A percentile compares a stretch with the other conserved stretches of the same genome.
These are phyloP conservation scores for Pygoscelis adeliae DNA, from an alignment of 2,113 vertebrate genomes.

Conservation along the genomic window DNA sequence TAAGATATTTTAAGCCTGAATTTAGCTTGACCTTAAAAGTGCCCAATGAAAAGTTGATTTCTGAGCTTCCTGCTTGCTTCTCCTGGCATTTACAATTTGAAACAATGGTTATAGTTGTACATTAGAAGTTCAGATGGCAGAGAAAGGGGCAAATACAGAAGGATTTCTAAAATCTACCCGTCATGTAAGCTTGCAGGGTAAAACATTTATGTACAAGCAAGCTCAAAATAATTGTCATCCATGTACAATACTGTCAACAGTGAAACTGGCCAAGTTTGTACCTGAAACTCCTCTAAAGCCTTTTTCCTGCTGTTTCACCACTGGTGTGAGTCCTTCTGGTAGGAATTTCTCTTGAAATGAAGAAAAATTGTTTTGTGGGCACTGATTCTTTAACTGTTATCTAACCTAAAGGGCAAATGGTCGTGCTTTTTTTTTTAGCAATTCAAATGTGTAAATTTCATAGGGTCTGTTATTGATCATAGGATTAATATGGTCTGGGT, in stretches of 20 bases:
- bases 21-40: neutral
- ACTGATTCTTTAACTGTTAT: neutral
- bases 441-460: neutral
- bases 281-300: neutral
- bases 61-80: neutral
- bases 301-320: neutral
- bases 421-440: neutral
- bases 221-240: neutral
- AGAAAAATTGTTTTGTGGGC: neutral
- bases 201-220: neutral
- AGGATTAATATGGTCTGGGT: no score
- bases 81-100: neutral
- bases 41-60: neutral
- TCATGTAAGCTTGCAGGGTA: neutral
- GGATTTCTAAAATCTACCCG: neutral
- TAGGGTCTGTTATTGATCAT: neutral
- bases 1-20: neutral
- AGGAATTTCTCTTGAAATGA: neutral
- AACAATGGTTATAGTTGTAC: neutral
- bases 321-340: neutral
- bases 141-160: neutral
- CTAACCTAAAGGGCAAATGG: neutral
- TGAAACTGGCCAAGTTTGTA: neutral
- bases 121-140: neutral
- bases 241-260: rapidly evolving